Conservation (phyloP, 23 tunicate species). For the Halocynthia aurantium region DNA sequence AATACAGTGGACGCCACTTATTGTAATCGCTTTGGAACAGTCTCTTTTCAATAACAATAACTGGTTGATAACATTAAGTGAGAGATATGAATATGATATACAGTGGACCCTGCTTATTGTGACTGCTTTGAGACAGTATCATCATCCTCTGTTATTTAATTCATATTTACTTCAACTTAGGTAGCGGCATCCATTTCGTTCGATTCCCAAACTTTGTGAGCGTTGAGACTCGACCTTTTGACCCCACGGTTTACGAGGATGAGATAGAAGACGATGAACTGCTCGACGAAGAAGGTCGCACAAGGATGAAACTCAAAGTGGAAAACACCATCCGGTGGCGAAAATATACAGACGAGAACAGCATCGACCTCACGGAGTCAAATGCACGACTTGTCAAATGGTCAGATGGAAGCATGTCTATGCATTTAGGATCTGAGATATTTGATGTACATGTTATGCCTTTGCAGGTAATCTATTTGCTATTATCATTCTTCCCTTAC, state of each 20-base stretch:
- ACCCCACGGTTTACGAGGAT: conserved; percentile 89
- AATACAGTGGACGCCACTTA: no score
- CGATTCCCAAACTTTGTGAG: conserved; percentile 92
- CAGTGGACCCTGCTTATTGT: no score
- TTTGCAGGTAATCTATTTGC: conserved; percentile 32
- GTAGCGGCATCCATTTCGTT: conserved; percentile 17
- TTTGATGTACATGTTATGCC: conserved; percentile 95
- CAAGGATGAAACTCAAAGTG: conserved; percentile 54
- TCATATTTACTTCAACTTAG: neutral
- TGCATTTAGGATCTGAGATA: conserved; percentile 87
- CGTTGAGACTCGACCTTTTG: conserved; percentile 90
- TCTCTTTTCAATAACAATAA: no score
- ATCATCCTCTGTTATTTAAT: no score
- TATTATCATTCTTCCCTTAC: no score
- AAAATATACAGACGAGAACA: conserved; percentile 76
- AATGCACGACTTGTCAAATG: conserved; percentile 78
- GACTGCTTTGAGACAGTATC: no score
- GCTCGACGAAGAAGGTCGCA: conserved; percentile 96
- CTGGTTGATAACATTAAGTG: no score
- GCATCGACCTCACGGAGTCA: conserved; percentile 74
- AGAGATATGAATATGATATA: no score
- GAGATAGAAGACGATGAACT: conserved; percentile 95
- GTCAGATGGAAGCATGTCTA: conserved; percentile 85
- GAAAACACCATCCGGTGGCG: conserved; percentile 96
- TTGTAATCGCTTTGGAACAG: no score